Evolutionary conservation across 2,113 vertebrate genomes (phyloP), one percentile per base, ranked within the genome.

Genomic region (Apeltes quadracus): DNA sequence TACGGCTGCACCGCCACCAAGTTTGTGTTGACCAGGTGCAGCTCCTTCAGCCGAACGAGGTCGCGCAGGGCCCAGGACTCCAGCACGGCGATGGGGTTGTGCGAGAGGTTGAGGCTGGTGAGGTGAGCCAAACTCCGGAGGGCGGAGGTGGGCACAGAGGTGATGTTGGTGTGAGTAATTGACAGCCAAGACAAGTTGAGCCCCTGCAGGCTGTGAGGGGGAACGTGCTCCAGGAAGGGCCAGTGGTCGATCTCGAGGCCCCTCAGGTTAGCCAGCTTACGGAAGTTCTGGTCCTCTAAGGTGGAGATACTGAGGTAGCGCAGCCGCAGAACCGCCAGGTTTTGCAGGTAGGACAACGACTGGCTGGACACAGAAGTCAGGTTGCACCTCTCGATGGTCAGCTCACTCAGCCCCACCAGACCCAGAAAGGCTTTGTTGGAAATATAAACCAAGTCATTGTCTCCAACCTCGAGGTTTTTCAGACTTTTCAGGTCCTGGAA

Each of bases 361-460:
- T 99, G 96, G 0, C 94, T 94, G 0, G 97, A 97, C 82, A 99
- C 94, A 12, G 96, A 94, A 0, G 98, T 98, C 88, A 99, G 92
- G 90, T 99, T 99, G 92, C 98, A 99, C 68, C 91, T 95, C 89
- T 99, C 97, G 0, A 99, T 95, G 23, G 96, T 97, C 72, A 99
- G 87, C 89, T 97, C 95, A 53, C 88, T 94, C 41, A 99, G 93
- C 1, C 94, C 94, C 0, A 96, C 92, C 59, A 99, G 88, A 61
- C 98, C 98, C 0, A 95, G 90, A 84, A 99, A 99, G 72, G 98
- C 97, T 9, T 96, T 94, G 12, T 96, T 96, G 14, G 98, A 96
- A 88, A 99, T 96, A 88, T 97, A 99, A 78, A 99, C 97, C 89
- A 99, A 82, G 90, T 99, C 96, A 0, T 99, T 99, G 91, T 99